Conservation (phyloP, 2,113 vertebrate genomes). For the Delphinus delphis region DNA sequence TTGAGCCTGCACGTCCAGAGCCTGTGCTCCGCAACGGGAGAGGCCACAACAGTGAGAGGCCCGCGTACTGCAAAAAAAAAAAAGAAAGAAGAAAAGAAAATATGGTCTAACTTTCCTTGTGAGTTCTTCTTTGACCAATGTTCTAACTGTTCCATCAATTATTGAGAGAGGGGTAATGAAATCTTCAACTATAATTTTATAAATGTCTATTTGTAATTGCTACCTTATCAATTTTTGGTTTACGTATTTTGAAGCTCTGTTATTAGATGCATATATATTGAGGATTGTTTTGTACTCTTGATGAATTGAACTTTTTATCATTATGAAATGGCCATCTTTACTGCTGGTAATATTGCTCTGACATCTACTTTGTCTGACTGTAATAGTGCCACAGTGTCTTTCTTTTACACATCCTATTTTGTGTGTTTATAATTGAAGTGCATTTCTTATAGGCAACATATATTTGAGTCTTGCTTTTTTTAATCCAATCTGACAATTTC, state of each 20-base stretch:
- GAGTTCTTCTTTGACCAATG: background rate
- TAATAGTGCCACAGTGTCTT: background rate
- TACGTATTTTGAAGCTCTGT: background rate
- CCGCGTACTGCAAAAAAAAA: no score
- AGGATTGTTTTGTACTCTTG: background rate
- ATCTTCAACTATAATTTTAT: slow-evolving; percentile 30
- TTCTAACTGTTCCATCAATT: background rate
- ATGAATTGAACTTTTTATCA: background rate
- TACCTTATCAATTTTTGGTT: background rate
- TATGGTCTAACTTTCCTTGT: background rate
- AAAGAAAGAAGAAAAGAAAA: no score
- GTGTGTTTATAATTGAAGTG: background rate
- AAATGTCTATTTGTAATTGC: background rate
- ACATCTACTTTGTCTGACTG: background rate
- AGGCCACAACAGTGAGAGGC: no score
- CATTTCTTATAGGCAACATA: background rate
- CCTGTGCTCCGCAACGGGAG: no score
- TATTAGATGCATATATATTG: background rate
- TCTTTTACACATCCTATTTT: background rate
- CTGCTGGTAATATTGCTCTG: background rate
- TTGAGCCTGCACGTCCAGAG: no score
- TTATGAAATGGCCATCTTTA: background rate
- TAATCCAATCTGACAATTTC: background rate
- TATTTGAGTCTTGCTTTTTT: background rate
- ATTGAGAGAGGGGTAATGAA: background rate